Evolutionary conservation across 2,113 vertebrate species (phyloP).

Genomic region (Jacana jacana): DNA sequence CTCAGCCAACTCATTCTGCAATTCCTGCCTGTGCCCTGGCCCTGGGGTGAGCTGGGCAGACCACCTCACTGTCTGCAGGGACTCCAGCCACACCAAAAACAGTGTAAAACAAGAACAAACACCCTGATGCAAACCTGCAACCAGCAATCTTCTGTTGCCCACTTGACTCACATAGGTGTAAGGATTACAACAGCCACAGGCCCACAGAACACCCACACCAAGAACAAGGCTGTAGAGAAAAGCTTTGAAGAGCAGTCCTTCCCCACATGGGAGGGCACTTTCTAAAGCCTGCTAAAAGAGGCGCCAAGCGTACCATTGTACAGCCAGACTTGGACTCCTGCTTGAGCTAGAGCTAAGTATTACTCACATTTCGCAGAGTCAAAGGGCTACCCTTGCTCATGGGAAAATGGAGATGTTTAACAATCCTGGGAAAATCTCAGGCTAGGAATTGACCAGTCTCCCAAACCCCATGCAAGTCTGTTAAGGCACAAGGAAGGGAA

Average conservation of each 20-base stretch:
- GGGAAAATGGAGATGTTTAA: background rate
- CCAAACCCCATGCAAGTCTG: background rate
- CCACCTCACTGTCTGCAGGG: accelerated
- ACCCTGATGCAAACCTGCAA: accelerated
- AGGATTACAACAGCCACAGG: background rate
- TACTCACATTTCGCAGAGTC: background rate
- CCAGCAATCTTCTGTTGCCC: accelerated
- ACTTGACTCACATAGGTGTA: accelerated
- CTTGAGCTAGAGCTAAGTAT: background rate
- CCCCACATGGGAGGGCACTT: accelerated
- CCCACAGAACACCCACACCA: accelerated
- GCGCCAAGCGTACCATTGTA: accelerated
- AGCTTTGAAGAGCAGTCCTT: background rate
- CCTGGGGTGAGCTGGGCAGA: background rate
- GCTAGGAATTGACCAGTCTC: background rate
- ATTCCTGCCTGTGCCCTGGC: accelerated
- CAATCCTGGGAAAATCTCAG: background rate
- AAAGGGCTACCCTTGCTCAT: background rate
- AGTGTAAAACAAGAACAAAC: accelerated
- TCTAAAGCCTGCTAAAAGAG: background rate
- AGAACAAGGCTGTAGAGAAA: background rate
- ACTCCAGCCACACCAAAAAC: accelerated
- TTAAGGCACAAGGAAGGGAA: background rate
- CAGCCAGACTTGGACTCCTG: background rate
- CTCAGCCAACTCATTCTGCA: background rate